These are phyloP conservation scores for Subacronicta megacephala DNA, from an alignment of 2,888 invertebrate species.

Conservation along the genomic window DNA sequence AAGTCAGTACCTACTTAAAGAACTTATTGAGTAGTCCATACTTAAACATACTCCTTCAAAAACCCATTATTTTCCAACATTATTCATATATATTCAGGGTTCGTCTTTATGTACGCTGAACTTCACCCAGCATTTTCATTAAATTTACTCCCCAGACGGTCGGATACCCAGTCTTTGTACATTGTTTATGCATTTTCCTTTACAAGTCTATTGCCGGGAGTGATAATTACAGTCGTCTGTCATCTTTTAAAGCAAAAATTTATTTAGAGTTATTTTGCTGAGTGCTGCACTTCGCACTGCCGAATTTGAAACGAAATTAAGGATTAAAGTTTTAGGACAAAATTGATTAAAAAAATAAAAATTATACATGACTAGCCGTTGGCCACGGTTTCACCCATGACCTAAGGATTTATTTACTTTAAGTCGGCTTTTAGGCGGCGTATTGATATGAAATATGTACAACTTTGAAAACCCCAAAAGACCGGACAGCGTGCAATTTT, in stretches of 20 bases:
- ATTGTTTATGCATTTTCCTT: slow-evolving; percentile 33
- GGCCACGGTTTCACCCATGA: no score
- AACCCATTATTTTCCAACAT: slow-evolving; percentile 44
- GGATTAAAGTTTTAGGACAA: no score
- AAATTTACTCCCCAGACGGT: slow-evolving; percentile 34
- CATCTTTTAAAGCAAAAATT: neutral
- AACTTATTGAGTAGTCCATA: slow-evolving; percentile 4
- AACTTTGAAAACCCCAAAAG: no score
- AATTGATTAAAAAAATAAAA: no score
- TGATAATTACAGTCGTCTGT: slow-evolving; percentile 20
- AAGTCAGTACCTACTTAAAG: no score
- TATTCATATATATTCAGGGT: slow-evolving; percentile 54
- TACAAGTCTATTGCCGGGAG: slow-evolving; percentile 7
- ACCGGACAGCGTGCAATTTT: no score
- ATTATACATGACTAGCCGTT: no score
- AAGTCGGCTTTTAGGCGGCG: no score
- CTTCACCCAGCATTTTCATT: slow-evolving; percentile 50
- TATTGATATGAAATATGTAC: no score
- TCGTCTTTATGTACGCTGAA: slow-evolving; percentile 31
- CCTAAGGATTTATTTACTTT: no score
- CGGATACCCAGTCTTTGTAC: slow-evolving; percentile 16
- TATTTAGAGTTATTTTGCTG: neutral
- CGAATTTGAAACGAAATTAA: no score
- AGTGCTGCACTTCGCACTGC: neutral
- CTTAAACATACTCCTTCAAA: slow-evolving; percentile 18